phyloP scores from a whole-genome alignment of 2,113 vertebrate genomes.

The Brachyhypopomus occidentalis region DNA sequence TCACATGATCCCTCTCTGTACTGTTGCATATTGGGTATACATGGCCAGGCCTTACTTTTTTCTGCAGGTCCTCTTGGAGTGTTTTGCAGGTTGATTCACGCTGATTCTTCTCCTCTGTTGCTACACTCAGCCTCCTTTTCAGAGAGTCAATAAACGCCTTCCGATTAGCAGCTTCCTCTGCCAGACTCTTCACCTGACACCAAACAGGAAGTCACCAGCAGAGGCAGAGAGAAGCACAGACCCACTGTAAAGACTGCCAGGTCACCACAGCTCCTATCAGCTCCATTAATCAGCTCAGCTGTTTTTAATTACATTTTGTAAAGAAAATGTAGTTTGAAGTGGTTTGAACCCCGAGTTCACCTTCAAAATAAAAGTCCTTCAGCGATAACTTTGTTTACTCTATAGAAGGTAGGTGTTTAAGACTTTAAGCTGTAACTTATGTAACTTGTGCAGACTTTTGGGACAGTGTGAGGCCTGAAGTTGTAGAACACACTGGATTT shows the following conservation, averaged over 20 bases:
- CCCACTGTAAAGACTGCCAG: not conserved
- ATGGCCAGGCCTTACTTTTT: conserved; percentile 77
- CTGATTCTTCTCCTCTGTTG: conserved; percentile 80
- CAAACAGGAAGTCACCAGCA: conserved; percentile 4
- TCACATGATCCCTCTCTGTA: no score
- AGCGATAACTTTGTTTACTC: not conserved
- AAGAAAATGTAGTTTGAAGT: not conserved
- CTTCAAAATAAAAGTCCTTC: not conserved
- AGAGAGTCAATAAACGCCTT: conserved; percentile 83
- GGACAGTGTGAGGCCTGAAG: no score
- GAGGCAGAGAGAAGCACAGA: not conserved
- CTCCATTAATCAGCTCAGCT: not conserved
- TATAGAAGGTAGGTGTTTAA: no score
- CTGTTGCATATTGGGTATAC: no score
- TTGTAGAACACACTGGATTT: no score
- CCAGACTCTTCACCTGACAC: conserved; percentile 79
- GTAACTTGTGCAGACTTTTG: no score
- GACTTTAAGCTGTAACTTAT: no score
- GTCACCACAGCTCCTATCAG: not conserved
- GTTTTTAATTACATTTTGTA: not conserved
- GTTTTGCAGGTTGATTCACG: conserved; percentile 79
- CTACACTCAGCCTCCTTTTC: conserved; percentile 83
- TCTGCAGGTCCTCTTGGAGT: conserved; percentile 81
- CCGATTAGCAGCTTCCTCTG: conserved; percentile 85
- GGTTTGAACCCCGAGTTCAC: not conserved